Evolutionary conservation across 2,888 invertebrate species (phyloP), one percentile per base, ranked within the genome.

Genomic region (Ichneumon xanthorius): DNA sequence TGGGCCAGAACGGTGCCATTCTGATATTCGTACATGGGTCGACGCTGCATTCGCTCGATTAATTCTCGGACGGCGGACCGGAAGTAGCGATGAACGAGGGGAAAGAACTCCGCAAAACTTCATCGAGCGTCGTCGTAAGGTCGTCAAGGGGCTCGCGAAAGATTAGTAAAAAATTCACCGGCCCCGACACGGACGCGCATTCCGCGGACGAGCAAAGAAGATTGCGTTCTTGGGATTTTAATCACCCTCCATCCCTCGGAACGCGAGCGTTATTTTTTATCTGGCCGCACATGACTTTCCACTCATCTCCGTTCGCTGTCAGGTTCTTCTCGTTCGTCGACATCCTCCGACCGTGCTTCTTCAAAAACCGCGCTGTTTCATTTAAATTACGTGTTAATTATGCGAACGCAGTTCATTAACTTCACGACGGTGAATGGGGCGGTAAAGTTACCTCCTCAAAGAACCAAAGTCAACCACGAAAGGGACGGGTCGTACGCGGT

Each of bases 371-470:
- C 61, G 7, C 0, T 55, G 63, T 80, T 75, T 70, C 78, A 48
- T 78, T 61, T 37, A 85, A 90, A 87, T 88, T 87, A 89, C 84
- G 58, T 86, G 85, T 89, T 89, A 89, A 90, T 90, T 89, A 88
- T 88, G 85, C 87, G 83, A 76, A 77, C 73, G 45, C 70, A 83
- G 87, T 90, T 90, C 91, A 91, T 91, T 90, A 91, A 82, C 87
- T 82, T 86, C 79, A 86, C 87, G 86, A 33, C 61, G 79, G 71
- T 16, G 81, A 79, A 68, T 55, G 61, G 61, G 48, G 58, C 53
- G 77, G 53, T 22, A 71, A 55, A 71, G 67, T 82, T 80, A 76
- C 79, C 80, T 65, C 30, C 50, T 11, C 14, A 48, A 16, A 11
- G 26, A 33, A 16, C 53, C 71, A 53, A 30, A 45, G 72, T 78